Conservation (phyloP, 2,797 vertebrate genomes). For the Myotis daubentonii region DNA sequence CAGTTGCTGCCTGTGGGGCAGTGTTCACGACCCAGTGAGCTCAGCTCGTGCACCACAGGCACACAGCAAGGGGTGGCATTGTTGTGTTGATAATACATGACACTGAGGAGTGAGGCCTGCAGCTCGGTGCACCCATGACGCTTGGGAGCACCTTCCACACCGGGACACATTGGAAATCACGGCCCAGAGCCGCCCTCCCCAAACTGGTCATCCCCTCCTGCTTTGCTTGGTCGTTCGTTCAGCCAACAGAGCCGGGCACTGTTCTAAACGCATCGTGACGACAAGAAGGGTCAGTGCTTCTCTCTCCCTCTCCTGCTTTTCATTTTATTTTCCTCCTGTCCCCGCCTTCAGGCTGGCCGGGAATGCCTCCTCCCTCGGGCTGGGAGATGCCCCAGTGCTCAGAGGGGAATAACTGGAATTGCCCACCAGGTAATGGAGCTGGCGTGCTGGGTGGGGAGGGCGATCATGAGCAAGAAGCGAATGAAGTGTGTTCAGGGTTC, state of each 20-base stretch:
- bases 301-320: conserved; percentile 49
- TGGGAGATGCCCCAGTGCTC: background rate
- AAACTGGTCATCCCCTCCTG: background rate
- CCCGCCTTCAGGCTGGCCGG: background rate
- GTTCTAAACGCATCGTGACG: background rate
- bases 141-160: background rate
- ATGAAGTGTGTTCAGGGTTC: background rate
- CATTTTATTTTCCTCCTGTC: background rate
- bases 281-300: conserved; percentile 57
- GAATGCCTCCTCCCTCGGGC: background rate
- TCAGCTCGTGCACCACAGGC: background rate
- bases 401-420: background rate
- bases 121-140: background rate
- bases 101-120: background rate
- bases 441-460: background rate
- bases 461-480: background rate
- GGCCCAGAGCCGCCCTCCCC: background rate
- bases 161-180: background rate
- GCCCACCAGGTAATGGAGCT: background rate
- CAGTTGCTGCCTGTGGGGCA: background rate
- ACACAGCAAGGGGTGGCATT: background rate
- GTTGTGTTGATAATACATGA: background rate
- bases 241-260: background rate
- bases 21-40: rapidly evolving
- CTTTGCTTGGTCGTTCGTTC: background rate